A percentile compares a stretch with the other conserved stretches of the same genome.
Evolutionary conservation across 2,888 invertebrate species (phyloP).

Genomic region (Stegophylla sp.): DNA sequence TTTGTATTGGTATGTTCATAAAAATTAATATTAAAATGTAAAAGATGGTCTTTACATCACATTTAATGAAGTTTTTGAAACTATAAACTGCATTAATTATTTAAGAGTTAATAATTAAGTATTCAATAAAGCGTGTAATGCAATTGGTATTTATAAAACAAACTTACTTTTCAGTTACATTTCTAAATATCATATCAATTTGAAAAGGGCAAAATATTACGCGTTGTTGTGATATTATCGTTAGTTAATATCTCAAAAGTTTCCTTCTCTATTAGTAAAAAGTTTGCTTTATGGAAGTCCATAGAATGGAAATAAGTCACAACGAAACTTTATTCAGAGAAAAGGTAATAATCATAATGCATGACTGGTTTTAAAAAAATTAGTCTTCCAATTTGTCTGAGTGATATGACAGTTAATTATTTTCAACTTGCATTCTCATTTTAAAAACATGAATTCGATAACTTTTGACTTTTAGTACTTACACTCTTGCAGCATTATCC

Average conservation of each 20-base stretch:
- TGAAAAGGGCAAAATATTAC: not conserved
- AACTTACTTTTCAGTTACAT: conserved; percentile 12
- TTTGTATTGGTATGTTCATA: too few relatives aligned
- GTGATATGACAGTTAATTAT: conserved; percentile 19
- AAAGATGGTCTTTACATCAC: too few relatives aligned
- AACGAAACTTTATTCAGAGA: conserved; percentile 40
- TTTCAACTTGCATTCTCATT: not conserved
- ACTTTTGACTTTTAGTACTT: not conserved
- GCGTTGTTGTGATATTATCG: not conserved
- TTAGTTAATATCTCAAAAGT: conserved; percentile 29
- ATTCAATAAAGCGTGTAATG: not conserved
- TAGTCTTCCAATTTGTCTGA: conserved; percentile 1
- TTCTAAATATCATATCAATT: conserved; percentile 14
- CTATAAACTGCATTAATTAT: conserved; percentile 1
- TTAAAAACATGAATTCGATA: not conserved
- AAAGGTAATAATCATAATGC: conserved; percentile 30
- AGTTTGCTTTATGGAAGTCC: conserved; percentile 5
- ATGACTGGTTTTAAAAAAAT: conserved; percentile 6
- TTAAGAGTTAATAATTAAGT: conserved; percentile 8
- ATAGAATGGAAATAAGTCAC: conserved; percentile 27
- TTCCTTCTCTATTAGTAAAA: conserved; percentile 22
- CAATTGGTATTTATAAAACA: not conserved
- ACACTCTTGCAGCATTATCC: not conserved
- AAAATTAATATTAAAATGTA: too few relatives aligned
- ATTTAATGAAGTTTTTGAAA: too few relatives aligned